Conservation (phyloP, 2,797 vertebrate species). For the Nyctalus aviator region DNA sequence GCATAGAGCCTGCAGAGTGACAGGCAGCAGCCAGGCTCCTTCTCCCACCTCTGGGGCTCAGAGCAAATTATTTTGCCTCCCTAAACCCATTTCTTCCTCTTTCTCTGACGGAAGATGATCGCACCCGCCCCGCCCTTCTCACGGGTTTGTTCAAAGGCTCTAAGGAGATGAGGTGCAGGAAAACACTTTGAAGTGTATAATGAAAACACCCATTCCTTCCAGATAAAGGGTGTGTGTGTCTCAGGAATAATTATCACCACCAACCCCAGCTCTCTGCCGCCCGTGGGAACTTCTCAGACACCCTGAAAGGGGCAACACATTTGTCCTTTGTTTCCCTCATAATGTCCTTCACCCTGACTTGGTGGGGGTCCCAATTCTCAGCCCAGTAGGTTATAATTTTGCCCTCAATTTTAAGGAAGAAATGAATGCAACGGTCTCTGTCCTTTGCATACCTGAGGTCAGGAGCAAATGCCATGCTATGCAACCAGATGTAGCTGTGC, state of each 20-base stretch:
- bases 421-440: neutral
- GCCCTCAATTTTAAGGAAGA: conserved; percentile 52
- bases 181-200: conserved; percentile 64
- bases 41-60: neutral
- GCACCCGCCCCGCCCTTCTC: neutral
- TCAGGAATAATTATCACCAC: conserved; percentile 64
- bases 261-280: neutral
- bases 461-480: neutral
- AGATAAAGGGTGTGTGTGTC: neutral
- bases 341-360: conserved; percentile 33
- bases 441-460: neutral
- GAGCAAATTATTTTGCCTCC: conserved; percentile 1
- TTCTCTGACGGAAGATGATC: conserved; percentile 25
- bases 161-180: conserved; percentile 27
- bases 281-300: conserved; percentile 39
- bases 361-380: neutral
- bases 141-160: conserved; percentile 6
- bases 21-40: neutral
- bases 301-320: conserved; percentile 52
- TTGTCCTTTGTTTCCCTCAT: conserved; percentile 54
- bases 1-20: neutral
- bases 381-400: neutral
- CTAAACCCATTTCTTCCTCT: neutral
- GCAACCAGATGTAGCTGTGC: neutral
- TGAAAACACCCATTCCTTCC: conserved; percentile 61